A percentile compares a stretch with the other conserved stretches of the same genome.
phyloP scores from a whole-genome alignment of 2,113 vertebrate genomes.

The Bostrychus sinensis region DNA sequence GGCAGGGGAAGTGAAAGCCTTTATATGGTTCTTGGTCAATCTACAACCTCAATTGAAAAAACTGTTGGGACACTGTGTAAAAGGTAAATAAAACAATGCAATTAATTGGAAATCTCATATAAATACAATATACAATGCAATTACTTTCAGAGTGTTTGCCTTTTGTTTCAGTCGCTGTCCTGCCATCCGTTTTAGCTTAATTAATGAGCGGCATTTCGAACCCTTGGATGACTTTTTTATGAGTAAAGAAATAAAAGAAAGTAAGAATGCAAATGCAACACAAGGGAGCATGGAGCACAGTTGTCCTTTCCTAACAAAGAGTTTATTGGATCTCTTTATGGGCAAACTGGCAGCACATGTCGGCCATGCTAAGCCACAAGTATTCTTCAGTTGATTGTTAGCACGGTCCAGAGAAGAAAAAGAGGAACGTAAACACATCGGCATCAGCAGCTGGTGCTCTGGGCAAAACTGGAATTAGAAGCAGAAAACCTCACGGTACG shows the following conservation, averaged over 20 bases:
- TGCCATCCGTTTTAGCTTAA: constrained; percentile 40
- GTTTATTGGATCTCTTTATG: constrained; percentile 43
- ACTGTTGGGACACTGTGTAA: too few species aligned
- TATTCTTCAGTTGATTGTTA: constrained; percentile 22
- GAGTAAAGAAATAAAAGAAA: constrained; percentile 8
- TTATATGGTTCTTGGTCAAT: constrained; percentile 47
- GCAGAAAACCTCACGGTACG: constrained; percentile 47
- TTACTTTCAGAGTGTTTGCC: constrained; percentile 56
- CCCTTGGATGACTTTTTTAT: constrained; percentile 27
- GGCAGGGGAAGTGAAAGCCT: constrained; percentile 32
- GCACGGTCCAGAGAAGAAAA: constrained; percentile 27
- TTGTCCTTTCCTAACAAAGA: constrained; percentile 22
- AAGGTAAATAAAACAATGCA: too few species aligned
- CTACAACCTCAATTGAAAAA: too few species aligned
- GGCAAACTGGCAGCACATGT: constrained; percentile 44
- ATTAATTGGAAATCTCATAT: too few species aligned
- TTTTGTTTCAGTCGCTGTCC: constrained; percentile 34
- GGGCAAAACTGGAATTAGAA: constrained; percentile 55
- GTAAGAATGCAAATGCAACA: not conserved
- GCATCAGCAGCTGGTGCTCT: constrained; percentile 45
- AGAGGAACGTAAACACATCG: constrained; percentile 30
- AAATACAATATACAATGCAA: constrained; percentile 30
- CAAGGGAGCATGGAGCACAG: constrained; percentile 18
- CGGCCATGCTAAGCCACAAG: constrained; percentile 6
- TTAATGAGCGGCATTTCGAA: constrained; percentile 48